phyloP scores from a whole-genome alignment of 2,113 vertebrate genomes.

The Nanger granti region DNA sequence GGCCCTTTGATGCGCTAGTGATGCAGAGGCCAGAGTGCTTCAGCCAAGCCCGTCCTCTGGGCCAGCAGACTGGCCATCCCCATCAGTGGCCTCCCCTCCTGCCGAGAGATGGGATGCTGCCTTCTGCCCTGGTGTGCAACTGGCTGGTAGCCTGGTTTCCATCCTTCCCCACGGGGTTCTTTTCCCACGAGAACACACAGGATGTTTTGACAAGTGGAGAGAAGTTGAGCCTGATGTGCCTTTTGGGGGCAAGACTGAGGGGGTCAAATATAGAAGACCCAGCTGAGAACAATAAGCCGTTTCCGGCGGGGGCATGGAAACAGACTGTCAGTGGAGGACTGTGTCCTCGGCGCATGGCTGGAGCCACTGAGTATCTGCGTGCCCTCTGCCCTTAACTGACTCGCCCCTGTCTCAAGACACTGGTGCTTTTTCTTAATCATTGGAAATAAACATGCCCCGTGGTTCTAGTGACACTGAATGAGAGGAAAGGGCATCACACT shows the following conservation, averaged over 20 bases:
- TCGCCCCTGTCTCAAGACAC: background rate
- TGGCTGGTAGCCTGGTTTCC: background rate
- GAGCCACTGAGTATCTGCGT: accelerated
- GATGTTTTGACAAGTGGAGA: background rate
- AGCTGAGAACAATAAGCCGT: background rate
- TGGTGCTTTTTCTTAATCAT: background rate
- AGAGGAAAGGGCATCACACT: background rate
- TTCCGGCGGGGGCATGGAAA: background rate
- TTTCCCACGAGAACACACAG: background rate
- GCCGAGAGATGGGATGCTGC: background rate
- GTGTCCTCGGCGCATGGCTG: accelerated
- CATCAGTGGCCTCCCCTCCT: background rate
- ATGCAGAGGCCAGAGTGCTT: background rate
- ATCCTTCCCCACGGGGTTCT: background rate
- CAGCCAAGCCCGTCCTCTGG: background rate
- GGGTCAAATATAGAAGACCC: background rate
- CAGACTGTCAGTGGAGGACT: background rate
- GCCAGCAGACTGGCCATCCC: background rate
- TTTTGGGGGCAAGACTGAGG: background rate
- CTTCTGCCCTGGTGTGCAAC: background rate
- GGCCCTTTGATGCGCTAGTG: background rate
- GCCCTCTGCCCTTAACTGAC: background rate
- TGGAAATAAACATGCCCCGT: background rate
- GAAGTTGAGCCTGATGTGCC: background rate
- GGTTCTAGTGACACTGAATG: accelerated